phyloP scores from a whole-genome alignment of 1,140 invertebrate genomes.

The Holcopasites calliopsidis region DNA sequence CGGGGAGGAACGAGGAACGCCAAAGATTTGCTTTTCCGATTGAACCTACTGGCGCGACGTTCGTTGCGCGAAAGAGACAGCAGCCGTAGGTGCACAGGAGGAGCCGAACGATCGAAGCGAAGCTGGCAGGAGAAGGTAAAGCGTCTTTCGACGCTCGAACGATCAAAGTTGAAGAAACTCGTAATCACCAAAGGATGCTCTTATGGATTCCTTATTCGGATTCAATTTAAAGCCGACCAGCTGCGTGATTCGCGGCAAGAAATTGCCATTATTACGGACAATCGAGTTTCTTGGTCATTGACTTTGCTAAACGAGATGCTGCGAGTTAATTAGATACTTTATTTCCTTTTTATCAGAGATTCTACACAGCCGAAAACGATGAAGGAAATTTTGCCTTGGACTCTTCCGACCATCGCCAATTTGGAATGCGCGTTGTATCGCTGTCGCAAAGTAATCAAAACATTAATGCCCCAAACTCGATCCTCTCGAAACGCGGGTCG shows the following conservation, averaged over 20 bases:
- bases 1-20: constrained; percentile 47
- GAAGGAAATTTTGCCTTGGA: too few relatives aligned
- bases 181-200: constrained; percentile 75
- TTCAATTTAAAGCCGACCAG: constrained; percentile 74
- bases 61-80: constrained; percentile 21
- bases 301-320: neutral
- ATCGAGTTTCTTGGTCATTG: constrained; percentile 16
- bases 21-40: constrained; percentile 79
- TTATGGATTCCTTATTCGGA: constrained; percentile 78
- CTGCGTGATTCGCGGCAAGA: constrained; percentile 61
- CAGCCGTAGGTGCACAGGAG: neutral
- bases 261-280: constrained; percentile 51
- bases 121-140: constrained; percentile 54
- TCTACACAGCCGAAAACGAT: too few relatives aligned
- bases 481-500: neutral
- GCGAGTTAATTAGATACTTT: constrained; percentile 1
- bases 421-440: neutral
- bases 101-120: constrained; percentile 42
- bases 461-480: constrained; percentile 10
- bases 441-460: constrained; percentile 15
- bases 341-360: too few relatives aligned
- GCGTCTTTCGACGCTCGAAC: constrained; percentile 75
- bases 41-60: constrained; percentile 67
- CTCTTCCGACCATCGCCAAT: neutral
- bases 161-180: constrained; percentile 74